Percentiles rank a stretch among this genome's conserved stretches.
These are phyloP conservation scores for Drosophila mojavensis DNA, from an alignment of 1,140 invertebrate species.

Conservation along the genomic window DNA sequence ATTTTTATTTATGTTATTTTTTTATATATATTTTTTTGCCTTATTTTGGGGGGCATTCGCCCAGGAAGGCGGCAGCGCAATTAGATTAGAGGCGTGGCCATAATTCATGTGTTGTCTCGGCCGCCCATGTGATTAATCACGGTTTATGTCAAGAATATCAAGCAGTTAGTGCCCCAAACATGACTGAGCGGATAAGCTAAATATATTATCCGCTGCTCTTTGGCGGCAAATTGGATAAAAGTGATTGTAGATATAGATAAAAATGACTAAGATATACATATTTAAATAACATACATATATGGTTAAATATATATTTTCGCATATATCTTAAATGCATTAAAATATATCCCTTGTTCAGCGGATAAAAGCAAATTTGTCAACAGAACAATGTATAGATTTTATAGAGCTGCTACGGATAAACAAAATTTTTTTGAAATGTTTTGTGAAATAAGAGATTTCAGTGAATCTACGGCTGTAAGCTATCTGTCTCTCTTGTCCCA, in stretches of 20 bases:
- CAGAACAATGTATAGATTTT: too few relatives aligned
- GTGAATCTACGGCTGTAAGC: too few relatives aligned
- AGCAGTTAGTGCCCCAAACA: constrained; percentile 7
- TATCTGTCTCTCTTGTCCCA: too few relatives aligned
- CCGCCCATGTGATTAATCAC: constrained; percentile 38
- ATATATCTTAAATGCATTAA: too few relatives aligned
- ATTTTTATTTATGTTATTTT: neutral
- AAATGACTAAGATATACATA: neutral
- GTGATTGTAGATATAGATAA: neutral
- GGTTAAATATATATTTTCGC: neutral
- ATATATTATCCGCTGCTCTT: neutral
- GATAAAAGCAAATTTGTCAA: too few relatives aligned
- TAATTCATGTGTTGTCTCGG: constrained; percentile 15
- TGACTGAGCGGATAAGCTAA: constrained; percentile 5
- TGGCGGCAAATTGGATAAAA: neutral
- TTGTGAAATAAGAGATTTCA: too few relatives aligned
- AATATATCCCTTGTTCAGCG: too few relatives aligned
- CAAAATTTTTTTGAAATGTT: too few relatives aligned
- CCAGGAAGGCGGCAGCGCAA: constrained; percentile 38
- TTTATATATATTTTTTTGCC: neutral
- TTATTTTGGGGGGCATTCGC: constrained; percentile 25
- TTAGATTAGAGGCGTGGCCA: constrained; percentile 36
- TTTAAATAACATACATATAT: neutral
- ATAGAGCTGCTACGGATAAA: too few relatives aligned
- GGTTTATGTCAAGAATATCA: constrained; percentile 28